phyloP scores from a whole-genome alignment of 2,113 vertebrate genomes.

The Nettapus auritus region DNA sequence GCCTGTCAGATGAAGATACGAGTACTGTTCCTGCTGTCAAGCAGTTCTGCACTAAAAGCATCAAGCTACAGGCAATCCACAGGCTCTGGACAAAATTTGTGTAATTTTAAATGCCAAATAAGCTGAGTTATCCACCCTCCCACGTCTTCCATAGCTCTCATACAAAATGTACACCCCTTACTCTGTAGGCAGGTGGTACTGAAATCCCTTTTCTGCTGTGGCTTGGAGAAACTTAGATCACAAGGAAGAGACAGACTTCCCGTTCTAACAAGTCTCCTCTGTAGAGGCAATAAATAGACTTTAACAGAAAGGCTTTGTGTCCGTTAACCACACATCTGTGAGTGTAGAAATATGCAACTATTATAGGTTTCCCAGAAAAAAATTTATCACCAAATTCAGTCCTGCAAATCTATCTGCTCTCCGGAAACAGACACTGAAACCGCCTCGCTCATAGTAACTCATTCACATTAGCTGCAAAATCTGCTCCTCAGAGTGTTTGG shows the following conservation, averaged over 20 bases:
- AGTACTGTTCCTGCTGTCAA: neutral
- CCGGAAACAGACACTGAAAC: neutral
- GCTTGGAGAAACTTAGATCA: neutral
- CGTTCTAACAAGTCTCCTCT: neutral
- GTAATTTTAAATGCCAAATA: neutral
- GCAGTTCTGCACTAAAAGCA: neutral
- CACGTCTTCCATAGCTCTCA: neutral
- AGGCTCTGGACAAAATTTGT: neutral
- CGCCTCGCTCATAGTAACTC: neutral
- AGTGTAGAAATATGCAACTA: neutral
- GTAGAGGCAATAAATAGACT: neutral
- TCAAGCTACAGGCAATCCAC: neutral
- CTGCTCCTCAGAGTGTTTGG: neutral
- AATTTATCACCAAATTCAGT: slow-evolving; percentile 7
- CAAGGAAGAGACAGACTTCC: neutral
- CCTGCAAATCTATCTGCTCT: neutral
- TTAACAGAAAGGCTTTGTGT: neutral
- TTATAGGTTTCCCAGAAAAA: neutral
- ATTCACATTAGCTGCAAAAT: neutral
- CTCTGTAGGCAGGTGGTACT: neutral
- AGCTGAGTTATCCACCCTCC: neutral
- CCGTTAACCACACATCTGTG: neutral
- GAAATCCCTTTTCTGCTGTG: neutral
- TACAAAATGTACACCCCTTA: neutral
- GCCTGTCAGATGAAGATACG: neutral